Conservation (phyloP, 2,113 vertebrate genomes). For the Chroicocephalus ridibundus region DNA sequence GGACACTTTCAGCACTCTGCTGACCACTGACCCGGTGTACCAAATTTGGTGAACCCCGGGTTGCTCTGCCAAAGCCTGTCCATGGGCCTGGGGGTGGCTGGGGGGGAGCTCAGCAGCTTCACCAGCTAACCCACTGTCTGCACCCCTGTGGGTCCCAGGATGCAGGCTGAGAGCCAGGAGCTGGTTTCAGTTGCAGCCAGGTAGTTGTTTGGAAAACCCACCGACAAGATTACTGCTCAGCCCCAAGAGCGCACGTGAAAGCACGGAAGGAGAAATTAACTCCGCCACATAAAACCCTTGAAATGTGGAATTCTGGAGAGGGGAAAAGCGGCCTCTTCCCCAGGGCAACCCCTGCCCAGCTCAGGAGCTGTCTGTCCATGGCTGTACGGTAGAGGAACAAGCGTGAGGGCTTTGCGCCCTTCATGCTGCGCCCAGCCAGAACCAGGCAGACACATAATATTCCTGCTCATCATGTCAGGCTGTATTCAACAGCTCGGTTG, state of each 20-base stretch:
- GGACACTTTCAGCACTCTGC: neutral
- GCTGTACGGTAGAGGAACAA: neutral
- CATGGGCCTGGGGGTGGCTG: neutral
- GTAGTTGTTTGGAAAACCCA: neutral
- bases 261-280: neutral
- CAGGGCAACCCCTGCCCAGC: neutral
- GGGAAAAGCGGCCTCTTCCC: neutral
- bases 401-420: neutral
- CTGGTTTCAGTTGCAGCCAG: neutral
- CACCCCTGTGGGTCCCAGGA: neutral
- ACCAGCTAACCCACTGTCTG: neutral
- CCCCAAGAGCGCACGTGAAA: neutral
- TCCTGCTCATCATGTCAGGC: neutral
- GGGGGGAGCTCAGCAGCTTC: neutral
- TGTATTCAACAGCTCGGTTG: neutral
- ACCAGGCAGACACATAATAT: neutral
- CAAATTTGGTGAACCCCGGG: neutral
- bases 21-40: neutral
- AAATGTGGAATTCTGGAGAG: neutral
- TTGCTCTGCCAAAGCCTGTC: neutral
- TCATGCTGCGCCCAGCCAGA: fast-evolving
- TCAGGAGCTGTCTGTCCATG: neutral
- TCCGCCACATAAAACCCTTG: neutral
- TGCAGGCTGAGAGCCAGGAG: neutral
- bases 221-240: neutral